phyloP scores from a whole-genome alignment of 2,797 vertebrate genomes.

The Perdix hodgsoniae region DNA sequence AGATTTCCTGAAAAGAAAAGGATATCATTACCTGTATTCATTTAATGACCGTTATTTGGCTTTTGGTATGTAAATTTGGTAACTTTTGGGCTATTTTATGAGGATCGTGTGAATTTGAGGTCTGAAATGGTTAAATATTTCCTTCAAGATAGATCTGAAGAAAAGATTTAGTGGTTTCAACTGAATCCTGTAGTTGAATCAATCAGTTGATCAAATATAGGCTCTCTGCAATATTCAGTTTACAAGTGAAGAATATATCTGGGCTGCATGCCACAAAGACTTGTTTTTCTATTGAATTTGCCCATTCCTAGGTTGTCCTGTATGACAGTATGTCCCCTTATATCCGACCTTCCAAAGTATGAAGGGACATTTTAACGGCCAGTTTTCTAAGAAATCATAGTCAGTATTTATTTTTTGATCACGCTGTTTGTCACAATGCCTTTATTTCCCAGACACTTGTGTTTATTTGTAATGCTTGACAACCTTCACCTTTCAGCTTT shows the following conservation, averaged over 20 bases:
- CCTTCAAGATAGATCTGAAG: background rate
- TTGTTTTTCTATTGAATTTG: background rate
- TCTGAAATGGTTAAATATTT: background rate
- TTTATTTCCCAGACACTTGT: too few relatives aligned
- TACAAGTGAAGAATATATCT: background rate
- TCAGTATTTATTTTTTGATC: too few relatives aligned
- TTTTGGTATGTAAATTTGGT: background rate
- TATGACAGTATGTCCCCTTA: background rate
- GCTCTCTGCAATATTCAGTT: background rate
- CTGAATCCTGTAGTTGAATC: background rate
- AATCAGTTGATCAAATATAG: background rate
- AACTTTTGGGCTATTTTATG: background rate
- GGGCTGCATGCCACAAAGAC: background rate
- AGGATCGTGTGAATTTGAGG: background rate
- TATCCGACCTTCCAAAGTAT: background rate
- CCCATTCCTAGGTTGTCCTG: background rate
- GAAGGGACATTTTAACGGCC: background rate
- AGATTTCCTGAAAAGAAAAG: background rate
- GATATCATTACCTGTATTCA: accelerated
- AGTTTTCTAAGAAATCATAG: background rate
- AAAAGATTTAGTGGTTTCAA: background rate
- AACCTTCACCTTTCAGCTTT: background rate
- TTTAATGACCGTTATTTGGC: background rate
- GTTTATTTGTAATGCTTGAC: background rate
- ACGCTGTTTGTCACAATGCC: too few relatives aligned